Percentiles rank a stretch among this genome's conserved stretches.
phyloP scores from a whole-genome alignment of 2,888 invertebrate species.

The Thymelicus sylvestris region DNA sequence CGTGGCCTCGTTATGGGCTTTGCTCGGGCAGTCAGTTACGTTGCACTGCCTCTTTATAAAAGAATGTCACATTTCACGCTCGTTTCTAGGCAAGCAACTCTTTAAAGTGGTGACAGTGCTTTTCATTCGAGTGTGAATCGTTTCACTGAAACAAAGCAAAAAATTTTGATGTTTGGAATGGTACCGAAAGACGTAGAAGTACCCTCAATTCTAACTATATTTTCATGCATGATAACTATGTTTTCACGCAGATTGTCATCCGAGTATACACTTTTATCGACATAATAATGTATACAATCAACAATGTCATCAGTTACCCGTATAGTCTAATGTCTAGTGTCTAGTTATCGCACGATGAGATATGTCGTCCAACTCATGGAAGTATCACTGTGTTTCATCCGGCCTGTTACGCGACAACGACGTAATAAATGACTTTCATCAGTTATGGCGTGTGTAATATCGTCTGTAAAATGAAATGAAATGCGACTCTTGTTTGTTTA shows the following conservation, averaged over 20 bases:
- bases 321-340: background rate
- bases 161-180: too few relatives aligned
- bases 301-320: too few relatives aligned
- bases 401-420: background rate
- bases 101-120: too few relatives aligned
- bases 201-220: too few relatives aligned
- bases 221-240: too few relatives aligned
- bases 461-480: conserved; percentile 12
- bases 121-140: too few relatives aligned
- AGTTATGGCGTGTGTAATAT: background rate
- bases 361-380: conserved; percentile 1
- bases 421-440: conserved; percentile 1
- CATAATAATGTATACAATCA: too few relatives aligned
- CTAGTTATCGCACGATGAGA: background rate
- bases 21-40: conserved; percentile 45
- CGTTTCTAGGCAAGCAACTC: background rate
- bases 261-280: too few relatives aligned
- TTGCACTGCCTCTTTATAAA: conserved; percentile 8
- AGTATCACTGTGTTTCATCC: conserved; percentile 2
- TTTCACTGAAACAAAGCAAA: too few relatives aligned
- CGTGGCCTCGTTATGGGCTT: conserved; percentile 70
- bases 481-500: background rate
- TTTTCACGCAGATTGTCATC: too few relatives aligned
- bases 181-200: too few relatives aligned
- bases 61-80: conserved; percentile 11